Percentiles rank a stretch among this genome's conserved stretches.
Evolutionary conservation across 2,113 vertebrate genomes (phyloP).

Genomic region (Nibea coibor): DNA sequence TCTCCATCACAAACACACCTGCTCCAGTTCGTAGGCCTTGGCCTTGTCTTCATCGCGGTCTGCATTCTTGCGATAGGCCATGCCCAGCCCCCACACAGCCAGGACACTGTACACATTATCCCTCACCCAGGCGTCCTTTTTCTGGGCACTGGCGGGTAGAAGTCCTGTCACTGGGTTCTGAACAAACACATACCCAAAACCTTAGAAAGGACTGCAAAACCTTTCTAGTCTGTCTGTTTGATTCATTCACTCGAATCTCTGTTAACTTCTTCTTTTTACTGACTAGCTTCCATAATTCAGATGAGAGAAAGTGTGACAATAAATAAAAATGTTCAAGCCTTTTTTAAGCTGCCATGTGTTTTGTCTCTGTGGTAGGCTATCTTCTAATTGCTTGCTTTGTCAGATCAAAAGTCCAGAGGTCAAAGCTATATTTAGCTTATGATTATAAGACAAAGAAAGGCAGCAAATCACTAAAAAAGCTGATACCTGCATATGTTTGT

Average conservation of each 20-base stretch:
- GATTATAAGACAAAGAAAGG: neutral
- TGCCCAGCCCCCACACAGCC: slow-evolving; percentile 96
- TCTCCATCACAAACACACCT: slow-evolving; percentile 82
- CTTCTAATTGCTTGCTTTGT: neutral
- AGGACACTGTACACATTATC: slow-evolving; percentile 98
- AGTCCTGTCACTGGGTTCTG: slow-evolving; percentile 96
- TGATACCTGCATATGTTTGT: neutral
- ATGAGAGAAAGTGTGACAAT: neutral
- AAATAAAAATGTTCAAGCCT: neutral
- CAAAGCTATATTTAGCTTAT: neutral
- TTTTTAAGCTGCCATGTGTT: neutral
- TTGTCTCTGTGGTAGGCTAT: neutral
- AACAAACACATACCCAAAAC: slow-evolving; percentile 20
- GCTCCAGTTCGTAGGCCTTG: slow-evolving; percentile 97
- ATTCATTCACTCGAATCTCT: neutral
- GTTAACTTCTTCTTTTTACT: neutral
- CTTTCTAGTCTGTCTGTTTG: neutral
- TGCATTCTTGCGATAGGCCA: slow-evolving; percentile 98
- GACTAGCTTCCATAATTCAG: neutral
- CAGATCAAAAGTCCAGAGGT: neutral
- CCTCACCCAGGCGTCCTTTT: slow-evolving; percentile 97
- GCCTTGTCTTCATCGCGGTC: slow-evolving; percentile 98
- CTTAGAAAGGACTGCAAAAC: neutral
- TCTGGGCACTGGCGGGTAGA: slow-evolving; percentile 90
- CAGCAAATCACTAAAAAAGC: neutral